Conservation (phyloP, 2,113 vertebrate species). For the Plestiodon gilberti region DNA sequence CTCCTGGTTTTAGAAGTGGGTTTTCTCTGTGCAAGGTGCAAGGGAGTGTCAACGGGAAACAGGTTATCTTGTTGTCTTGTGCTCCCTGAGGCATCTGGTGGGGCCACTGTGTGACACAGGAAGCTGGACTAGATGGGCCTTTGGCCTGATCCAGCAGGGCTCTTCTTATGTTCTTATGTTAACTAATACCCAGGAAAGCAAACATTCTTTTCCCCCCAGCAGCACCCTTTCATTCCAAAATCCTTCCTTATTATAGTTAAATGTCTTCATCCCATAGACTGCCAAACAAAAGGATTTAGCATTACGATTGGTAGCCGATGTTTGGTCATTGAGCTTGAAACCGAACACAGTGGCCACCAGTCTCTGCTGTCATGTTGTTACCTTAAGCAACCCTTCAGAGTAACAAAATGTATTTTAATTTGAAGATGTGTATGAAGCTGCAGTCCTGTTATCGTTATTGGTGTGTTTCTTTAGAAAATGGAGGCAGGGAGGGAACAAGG, state of each 20-base stretch:
- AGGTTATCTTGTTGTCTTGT: no score
- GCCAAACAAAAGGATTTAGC: neutral
- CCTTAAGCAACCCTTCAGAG: neutral
- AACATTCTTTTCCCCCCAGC: neutral
- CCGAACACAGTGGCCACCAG: neutral
- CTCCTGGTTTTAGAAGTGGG: no score
- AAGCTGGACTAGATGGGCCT: no score
- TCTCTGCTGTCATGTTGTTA: neutral
- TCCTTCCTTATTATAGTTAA: neutral
- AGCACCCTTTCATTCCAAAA: neutral
- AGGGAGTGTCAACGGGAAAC: no score
- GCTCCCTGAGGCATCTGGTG: no score
- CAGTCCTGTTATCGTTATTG: neutral
- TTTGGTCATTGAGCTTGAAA: neutral
- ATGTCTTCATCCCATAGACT: neutral
- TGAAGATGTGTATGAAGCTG: neutral
- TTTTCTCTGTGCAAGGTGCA: no score
- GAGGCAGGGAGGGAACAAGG: no score
- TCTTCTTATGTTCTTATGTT: no score
- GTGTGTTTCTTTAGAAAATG: neutral
- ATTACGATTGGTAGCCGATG: neutral
- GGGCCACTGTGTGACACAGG: no score
- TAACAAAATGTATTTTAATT: slow-evolving; percentile 7
- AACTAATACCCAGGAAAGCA: neutral
- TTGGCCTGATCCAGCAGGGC: no score